Evolutionary conservation across 2,797 vertebrate species (phyloP), one percentile per base, ranked within the genome.

Genomic region (Cebuella pygmaea): DNA sequence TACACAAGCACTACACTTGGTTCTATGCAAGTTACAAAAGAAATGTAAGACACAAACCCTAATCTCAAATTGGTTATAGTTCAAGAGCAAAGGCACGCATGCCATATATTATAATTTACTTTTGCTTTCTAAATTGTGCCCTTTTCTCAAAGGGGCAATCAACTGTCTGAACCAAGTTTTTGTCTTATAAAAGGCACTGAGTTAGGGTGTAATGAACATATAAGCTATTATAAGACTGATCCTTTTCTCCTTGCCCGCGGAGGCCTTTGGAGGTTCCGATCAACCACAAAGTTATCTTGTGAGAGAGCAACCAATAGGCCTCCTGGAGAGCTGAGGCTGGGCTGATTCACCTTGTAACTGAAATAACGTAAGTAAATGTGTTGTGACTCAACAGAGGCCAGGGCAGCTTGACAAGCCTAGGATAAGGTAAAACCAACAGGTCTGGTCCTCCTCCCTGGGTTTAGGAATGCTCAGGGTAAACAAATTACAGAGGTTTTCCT

Each of bases 301-400:
- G 12, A 80, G 72, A 15, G 7, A 79, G 44, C 79, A 64, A 93
- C 81, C 67, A 55, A 79, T 0, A 75, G 79, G 55, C 44, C 44
- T 79, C 46, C 50, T 36, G 36, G 6, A 52, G 52, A 88, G 36
- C 50, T 48, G 52, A 78, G 41, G 52, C 52, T 44, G 2, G 80
- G 39, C 22, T 92, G 79, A 75, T 30, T 76, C 20, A 50, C 61
- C 44, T 83, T 70, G 76, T 14, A 90, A 80, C 13, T 61, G 90
- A 93, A 93, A 81, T 52, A 89, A 92, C 17, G 15, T 87, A 55
- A 78, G 64, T 92, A 87, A 88, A 96, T 26, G 27, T 90, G 87
- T 94, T 89, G 72, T 57, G 41, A 72, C n/a, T 50, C 74, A 92
- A 88, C 30, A 85, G 14, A 74, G 39, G 70, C 88, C 64, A 80